Percentiles rank a stretch among this genome's conserved stretches.
These are phyloP conservation scores for Tyria jacobaeae DNA, from an alignment of 2,888 invertebrate species.

Conservation along the genomic window DNA sequence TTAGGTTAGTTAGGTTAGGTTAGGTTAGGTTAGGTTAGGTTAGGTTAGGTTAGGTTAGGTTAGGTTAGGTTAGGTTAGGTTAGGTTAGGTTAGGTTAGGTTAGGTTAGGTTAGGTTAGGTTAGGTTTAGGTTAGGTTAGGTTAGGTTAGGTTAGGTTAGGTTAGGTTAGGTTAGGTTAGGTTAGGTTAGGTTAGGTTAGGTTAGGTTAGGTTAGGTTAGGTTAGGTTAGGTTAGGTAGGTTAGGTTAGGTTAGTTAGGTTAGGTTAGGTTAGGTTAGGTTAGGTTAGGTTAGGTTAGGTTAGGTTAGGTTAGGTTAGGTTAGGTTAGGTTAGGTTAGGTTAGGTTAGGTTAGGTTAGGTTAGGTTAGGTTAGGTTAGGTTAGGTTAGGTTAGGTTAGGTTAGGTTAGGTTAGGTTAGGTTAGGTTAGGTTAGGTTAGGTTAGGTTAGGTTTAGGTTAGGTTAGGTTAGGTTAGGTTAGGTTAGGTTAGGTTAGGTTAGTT, in stretches of 20 bases:
- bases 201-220: constrained; percentile 15
- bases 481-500: constrained; percentile 13
- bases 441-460: constrained; percentile 13
- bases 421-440: constrained; percentile 13
- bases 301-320: constrained; percentile 13
- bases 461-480: constrained; percentile 13
- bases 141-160: constrained; percentile 15
- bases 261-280: constrained; percentile 13
- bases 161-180: constrained; percentile 15
- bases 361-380: constrained; percentile 13
- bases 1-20: constrained; percentile 17
- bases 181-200: constrained; percentile 15
- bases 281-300: constrained; percentile 13
- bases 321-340: constrained; percentile 13
- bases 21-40: constrained; percentile 17
- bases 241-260: constrained; percentile 13
- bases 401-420: constrained; percentile 13
- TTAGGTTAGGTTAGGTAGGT: constrained; percentile 14
- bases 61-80: constrained; percentile 16
- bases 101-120: constrained; percentile 15
- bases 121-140: constrained; percentile 15
- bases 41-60: constrained; percentile 17
- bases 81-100: constrained; percentile 15
- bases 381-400: constrained; percentile 13
- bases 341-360: constrained; percentile 13